Base-by-base conservation (phyloP, 30 jellyfish, hydroid and myxozoan species). In the Phacellophora camtschatica region DNA sequence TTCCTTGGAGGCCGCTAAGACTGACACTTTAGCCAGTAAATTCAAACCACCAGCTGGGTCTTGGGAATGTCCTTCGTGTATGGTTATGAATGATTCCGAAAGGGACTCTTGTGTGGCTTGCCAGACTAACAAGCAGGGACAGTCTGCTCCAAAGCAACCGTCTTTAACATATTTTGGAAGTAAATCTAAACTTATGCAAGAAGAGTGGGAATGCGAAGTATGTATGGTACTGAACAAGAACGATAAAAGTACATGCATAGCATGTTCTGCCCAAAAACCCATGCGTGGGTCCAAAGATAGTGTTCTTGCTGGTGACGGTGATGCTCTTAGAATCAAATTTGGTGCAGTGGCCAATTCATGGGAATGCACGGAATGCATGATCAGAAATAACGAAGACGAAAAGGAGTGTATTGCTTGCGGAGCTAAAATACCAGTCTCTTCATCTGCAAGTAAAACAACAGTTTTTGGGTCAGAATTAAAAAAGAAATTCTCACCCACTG, bases 331-430 rank as follows among this genome's bases (percentile, higher is more conserved):
- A 1, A 75, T 71, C 31, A 71, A 65, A 65, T 75, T 75, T 63
- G 87, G 59, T 37, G 66, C 88, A 20, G 43, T 35, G 9, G 71
- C 76, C 64, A 74, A 71, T 8, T 74, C 92, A 0, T 90, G 98
- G 98, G 96, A 90, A 12, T 90, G 98, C 53, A 77, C 53, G 0
- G 36, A 71, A 16, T 90, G 98, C 54, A 48, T 90, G 90, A 36
- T 90, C 23, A 39, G 39, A 5, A 90, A 90, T 58, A 57, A 62
- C 10, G 48, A 55, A 2, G 83, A 50, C 42, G 76, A 36, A 23
- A 61, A 43, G 3, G 85, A 48, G 35, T 90, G 98, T 53, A 79
- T 73, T 0, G 75, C 96, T 5, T 90, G 98, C 45, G 86, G 74
- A 51, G 18, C 87, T 1, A 82, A 79, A n/a, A 51, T 66, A 4